Conservation (phyloP, 2,113 vertebrate species). For the Notechis scutatus region DNA sequence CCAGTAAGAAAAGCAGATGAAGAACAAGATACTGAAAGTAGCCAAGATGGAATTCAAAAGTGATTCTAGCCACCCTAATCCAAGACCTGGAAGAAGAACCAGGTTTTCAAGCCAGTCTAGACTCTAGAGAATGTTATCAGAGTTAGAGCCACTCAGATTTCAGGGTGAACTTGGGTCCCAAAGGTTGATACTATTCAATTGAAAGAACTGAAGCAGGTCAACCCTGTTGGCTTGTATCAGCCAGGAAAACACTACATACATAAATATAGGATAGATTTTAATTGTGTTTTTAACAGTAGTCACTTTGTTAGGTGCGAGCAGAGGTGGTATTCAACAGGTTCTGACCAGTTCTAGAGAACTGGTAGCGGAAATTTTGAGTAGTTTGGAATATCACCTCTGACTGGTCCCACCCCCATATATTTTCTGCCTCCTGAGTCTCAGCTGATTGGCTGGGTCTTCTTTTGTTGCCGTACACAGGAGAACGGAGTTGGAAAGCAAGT, state of each 20-base stretch:
- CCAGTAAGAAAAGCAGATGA: background rate
- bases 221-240: background rate
- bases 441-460: too few species aligned
- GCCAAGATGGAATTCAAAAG: background rate
- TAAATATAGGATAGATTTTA: background rate
- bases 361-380: too few species aligned
- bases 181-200: background rate
- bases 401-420: too few species aligned
- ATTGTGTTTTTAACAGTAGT: background rate
- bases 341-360: too few species aligned
- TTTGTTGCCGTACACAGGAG: too few species aligned
- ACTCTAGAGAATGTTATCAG: background rate
- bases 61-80: background rate
- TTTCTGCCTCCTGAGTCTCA: too few species aligned
- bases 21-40: background rate
- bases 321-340: too few species aligned
- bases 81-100: background rate
- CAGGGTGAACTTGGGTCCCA: background rate
- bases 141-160: background rate
- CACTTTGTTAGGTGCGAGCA: background rate
- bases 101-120: background rate
- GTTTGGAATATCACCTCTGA: too few species aligned
- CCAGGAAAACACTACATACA: background rate
- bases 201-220: background rate
- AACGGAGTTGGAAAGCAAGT: too few species aligned